phyloP scores from a whole-genome alignment of 2,113 vertebrate genomes.

The Osmerus eperlanus region DNA sequence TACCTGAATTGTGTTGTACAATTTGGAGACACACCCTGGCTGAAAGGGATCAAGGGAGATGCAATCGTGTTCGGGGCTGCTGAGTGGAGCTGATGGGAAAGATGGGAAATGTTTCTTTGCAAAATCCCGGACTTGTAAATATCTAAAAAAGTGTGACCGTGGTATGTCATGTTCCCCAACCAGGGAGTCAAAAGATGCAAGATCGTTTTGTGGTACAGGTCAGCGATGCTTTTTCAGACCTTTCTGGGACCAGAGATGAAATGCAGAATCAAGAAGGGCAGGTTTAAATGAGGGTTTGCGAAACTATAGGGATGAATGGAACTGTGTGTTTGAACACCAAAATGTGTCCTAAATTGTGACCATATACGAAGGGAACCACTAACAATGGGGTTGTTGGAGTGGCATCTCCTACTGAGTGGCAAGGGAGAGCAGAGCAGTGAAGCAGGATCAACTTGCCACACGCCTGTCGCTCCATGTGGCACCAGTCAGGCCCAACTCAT shows the following conservation, averaged over 20 bases:
- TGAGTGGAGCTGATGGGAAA: neutral
- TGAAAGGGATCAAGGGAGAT: neutral
- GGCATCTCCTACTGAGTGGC: neutral
- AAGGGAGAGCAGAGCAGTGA: neutral
- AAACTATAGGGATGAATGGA: no score
- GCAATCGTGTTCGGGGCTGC: neutral
- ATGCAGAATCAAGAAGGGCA: neutral
- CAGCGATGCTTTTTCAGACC: neutral
- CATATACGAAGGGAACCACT: neutral
- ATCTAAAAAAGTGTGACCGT: constrained; percentile 1
- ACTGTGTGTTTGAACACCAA: no score
- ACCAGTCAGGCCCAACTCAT: neutral
- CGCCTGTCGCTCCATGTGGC: no score
- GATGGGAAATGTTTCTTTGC: neutral
- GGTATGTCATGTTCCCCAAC: neutral
- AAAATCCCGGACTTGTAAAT: constrained; percentile 2
- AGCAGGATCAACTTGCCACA: neutral
- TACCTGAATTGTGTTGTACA: neutral
- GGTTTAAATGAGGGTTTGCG: no score
- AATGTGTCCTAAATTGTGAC: neutral
- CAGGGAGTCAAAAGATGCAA: constrained; percentile 15
- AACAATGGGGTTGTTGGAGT: neutral
- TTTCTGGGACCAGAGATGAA: neutral
- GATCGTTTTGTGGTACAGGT: neutral
- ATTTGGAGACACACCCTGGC: neutral